Evolutionary conservation across 2,797 vertebrate species (phyloP).

Genomic region (Ctenochaetus hawaiiensis): DNA sequence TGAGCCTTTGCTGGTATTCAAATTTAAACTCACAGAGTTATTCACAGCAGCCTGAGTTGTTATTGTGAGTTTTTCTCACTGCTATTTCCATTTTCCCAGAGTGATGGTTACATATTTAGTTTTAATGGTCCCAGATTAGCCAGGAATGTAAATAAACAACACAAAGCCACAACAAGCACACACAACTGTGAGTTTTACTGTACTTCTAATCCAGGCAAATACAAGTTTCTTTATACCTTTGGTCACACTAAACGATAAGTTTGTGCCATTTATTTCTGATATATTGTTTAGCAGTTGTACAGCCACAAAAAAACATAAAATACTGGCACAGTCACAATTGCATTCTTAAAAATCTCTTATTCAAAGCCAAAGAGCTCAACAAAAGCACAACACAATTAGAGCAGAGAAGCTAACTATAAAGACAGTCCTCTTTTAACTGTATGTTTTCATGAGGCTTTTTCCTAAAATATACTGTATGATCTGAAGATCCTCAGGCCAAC

Average conservation of each 20-base stretch:
- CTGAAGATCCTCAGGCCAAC: conserved; percentile 56
- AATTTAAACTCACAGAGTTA: not conserved
- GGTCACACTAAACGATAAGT: not conserved
- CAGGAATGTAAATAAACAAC: conserved; percentile 51
- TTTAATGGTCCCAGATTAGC: conserved; percentile 15
- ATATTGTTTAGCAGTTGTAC: conserved; percentile 24
- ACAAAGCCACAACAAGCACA: conserved; percentile 12
- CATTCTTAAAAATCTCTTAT: conserved; percentile 40
- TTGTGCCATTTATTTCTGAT: conserved; percentile 28
- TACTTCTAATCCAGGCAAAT: conserved; percentile 10
- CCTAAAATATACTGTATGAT: conserved; percentile 69
- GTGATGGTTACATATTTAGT: conserved; percentile 13
- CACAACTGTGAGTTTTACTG: conserved; percentile 11
- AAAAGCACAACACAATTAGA: conserved; percentile 65
- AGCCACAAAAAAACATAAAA: conserved; percentile 24
- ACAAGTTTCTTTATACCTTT: not conserved
- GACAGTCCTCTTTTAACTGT: conserved; percentile 49
- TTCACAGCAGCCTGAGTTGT: conserved; percentile 4
- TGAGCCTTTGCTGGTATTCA: not conserved
- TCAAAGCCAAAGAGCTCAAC: conserved; percentile 38
- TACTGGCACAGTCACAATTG: conserved; percentile 24
- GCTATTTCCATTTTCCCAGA: conserved; percentile 39
- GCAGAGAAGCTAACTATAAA: conserved; percentile 53
- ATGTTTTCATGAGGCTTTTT: conserved; percentile 56
- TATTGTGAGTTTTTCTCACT: conserved; percentile 4